A percentile compares a stretch with the other conserved stretches of the same genome.
Evolutionary conservation across 2,113 vertebrate genomes (phyloP).

Genomic region (Hyla sarda): DNA sequence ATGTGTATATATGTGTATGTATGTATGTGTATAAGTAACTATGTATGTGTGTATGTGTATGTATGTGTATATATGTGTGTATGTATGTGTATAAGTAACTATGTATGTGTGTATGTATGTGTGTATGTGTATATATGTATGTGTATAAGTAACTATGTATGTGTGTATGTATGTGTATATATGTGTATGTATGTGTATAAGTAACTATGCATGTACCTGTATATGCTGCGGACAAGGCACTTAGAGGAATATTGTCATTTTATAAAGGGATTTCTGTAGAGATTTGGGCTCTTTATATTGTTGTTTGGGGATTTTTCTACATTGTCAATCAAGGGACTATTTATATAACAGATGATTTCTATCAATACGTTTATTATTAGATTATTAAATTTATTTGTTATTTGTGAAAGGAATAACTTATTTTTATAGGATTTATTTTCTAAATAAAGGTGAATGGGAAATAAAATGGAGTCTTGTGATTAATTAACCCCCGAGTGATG

Average conservation of each 20-base stretch:
- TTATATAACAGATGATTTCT: conserved; percentile 69
- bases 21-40: too few species aligned
- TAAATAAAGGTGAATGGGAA: conserved; percentile 79
- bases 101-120: too few species aligned
- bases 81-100: too few species aligned
- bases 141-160: too few species aligned
- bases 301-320: conserved; percentile 41
- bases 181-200: too few species aligned
- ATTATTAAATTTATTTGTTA: conserved; percentile 60
- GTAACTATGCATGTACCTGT: too few species aligned
- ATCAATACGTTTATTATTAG: conserved; percentile 62
- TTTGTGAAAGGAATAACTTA: conserved; percentile 76
- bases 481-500: background rate
- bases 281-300: background rate
- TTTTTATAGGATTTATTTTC: conserved; percentile 74
- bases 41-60: too few species aligned
- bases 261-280: conserved; percentile 61
- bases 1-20: too few species aligned
- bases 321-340: conserved; percentile 61
- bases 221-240: conserved; percentile 26
- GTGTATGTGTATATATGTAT: too few species aligned
- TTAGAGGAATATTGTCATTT: conserved; percentile 60
- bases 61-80: too few species aligned
- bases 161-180: too few species aligned
- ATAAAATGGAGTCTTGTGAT: background rate